Conservation (phyloP, 2,888 invertebrate species). For the Cremastinae sp. region DNA sequence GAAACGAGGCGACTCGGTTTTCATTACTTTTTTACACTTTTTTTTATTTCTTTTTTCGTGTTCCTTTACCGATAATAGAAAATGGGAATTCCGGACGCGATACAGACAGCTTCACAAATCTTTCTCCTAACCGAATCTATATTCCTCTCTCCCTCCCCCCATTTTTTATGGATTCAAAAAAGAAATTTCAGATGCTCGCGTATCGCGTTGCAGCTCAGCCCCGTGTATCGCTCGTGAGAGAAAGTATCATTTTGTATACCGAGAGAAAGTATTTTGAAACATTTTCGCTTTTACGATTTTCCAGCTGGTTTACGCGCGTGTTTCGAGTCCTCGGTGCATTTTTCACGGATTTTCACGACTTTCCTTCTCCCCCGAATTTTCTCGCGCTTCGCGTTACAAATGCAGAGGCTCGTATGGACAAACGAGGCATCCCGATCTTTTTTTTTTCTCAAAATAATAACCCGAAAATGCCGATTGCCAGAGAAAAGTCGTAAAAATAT, state of each 20-base stretch:
- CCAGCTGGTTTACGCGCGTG: conserved; percentile 72
- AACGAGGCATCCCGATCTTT: conserved; percentile 74
- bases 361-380: not conserved
- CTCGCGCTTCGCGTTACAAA: not conserved
- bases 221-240: conserved; percentile 17
- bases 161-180: not conserved
- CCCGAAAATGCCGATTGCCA: conserved; percentile 70
- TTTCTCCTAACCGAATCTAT: conserved; percentile 1
- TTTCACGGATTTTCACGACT: conserved; percentile 27
- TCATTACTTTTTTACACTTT: not conserved
- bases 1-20: conserved; percentile 31
- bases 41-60: conserved; percentile 29
- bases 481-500: conserved; percentile 74
- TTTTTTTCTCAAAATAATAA: conserved; percentile 75
- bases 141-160: conserved; percentile 5
- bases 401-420: conserved; percentile 56
- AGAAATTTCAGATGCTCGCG: conserved; percentile 12
- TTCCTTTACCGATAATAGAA: conserved; percentile 49
- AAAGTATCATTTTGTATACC: conserved; percentile 19
- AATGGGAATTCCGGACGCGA: conserved; percentile 53
- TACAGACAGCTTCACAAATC: conserved; percentile 68
- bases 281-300: conserved; percentile 73
- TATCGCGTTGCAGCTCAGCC: conserved; percentile 28
- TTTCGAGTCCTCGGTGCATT: conserved; percentile 39
- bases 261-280: conserved; percentile 64